phyloP scores from a whole-genome alignment of 2,797 vertebrate species.

The Aratinga solstitialis region DNA sequence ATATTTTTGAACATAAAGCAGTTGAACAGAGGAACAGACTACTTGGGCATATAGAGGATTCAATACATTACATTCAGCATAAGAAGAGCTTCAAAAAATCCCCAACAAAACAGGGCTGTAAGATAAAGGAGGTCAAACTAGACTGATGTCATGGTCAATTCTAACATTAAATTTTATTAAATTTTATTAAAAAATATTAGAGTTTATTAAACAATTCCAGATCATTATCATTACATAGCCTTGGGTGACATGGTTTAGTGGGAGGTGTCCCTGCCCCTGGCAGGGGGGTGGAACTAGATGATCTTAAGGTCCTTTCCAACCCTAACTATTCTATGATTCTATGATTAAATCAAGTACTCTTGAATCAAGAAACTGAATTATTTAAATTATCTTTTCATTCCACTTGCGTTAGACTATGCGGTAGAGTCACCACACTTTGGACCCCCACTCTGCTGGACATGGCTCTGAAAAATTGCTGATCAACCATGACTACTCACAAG shows the following conservation, averaged over 20 bases:
- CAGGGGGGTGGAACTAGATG: too few species aligned
- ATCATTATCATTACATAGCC: neutral
- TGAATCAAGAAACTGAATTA: neutral
- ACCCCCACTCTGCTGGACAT: fast-evolving
- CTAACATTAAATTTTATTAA: neutral
- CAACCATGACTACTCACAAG: fast-evolving
- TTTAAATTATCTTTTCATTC: neutral
- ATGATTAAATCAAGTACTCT: neutral
- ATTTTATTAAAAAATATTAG: neutral
- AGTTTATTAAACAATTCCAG: neutral
- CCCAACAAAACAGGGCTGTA: fast-evolving
- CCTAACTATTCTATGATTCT: too few species aligned
- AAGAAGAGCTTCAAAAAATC: neutral
- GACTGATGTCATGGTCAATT: neutral
- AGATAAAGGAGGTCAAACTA: neutral
- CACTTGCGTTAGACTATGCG: fast-evolving
- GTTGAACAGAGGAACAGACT: neutral
- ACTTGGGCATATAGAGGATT: neutral
- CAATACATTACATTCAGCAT: neutral
- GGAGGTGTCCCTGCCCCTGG: too few species aligned
- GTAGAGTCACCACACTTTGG: fast-evolving
- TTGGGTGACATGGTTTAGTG: too few species aligned
- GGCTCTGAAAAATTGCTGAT: fast-evolving
- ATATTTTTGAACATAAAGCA: neutral
- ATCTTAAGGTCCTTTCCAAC: too few species aligned